Evolutionary conservation across 2,113 vertebrate genomes (phyloP).

Genomic region (Thamnaconus septentrionalis): DNA sequence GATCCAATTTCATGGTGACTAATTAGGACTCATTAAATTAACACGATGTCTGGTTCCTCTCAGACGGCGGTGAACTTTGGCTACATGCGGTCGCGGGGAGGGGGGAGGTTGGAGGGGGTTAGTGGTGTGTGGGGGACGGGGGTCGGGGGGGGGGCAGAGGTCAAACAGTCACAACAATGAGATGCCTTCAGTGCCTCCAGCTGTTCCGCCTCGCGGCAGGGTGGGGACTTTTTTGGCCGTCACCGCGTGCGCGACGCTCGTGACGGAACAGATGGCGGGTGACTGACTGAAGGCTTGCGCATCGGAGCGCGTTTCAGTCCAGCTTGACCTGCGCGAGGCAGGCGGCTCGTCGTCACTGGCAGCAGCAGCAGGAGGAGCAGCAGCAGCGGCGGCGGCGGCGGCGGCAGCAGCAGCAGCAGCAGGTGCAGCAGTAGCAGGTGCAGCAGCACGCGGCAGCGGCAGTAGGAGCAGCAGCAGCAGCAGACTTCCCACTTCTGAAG

Average conservation of each 20-base stretch:
- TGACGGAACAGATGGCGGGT: constrained; percentile 72
- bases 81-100: constrained; percentile 14
- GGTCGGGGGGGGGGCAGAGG: neutral
- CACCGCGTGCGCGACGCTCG: constrained; percentile 9
- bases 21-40: too few relatives aligned
- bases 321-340: constrained; percentile 74
- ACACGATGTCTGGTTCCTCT: too few relatives aligned
- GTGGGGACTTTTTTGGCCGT: constrained; percentile 52
- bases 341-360: constrained; percentile 77
- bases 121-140: too few relatives aligned
- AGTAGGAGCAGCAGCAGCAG: too few relatives aligned
- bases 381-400: constrained; percentile 34
- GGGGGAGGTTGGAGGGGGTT: neutral
- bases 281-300: constrained; percentile 35
- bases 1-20: too few relatives aligned
- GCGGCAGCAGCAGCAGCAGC: constrained; percentile 1
- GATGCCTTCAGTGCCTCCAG: constrained; percentile 2
- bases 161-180: constrained; percentile 15
- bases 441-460: too few relatives aligned
- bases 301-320: constrained; percentile 59
- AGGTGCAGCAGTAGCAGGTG: too few relatives aligned
- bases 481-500: too few relatives aligned
- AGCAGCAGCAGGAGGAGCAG: constrained; percentile 27
- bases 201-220: constrained; percentile 16
- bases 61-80: too few relatives aligned